A percentile compares a stretch with the other conserved stretches of the same genome.
Evolutionary conservation across 2,113 vertebrate genomes (phyloP).

Genomic region (Hyperoodon ampullatus): DNA sequence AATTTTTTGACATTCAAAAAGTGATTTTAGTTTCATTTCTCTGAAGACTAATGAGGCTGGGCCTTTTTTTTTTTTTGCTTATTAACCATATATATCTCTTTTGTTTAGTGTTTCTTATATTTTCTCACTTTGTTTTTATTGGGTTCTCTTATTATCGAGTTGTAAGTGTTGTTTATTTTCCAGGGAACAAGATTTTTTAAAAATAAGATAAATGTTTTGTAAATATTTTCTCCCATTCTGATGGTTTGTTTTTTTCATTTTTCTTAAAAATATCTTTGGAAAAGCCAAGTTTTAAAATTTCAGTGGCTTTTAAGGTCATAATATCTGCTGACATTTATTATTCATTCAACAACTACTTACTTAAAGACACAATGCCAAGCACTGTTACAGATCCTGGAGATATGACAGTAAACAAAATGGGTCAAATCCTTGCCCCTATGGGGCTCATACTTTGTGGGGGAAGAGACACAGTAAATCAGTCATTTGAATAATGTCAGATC

Average conservation of each 20-base stretch:
- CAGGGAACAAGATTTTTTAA: neutral
- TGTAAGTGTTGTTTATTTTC: neutral
- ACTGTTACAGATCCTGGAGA: neutral
- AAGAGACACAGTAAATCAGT: neutral
- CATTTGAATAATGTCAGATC: neutral
- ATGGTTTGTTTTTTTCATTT: neutral
- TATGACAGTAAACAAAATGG: neutral
- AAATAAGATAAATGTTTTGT: neutral
- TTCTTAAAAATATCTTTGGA: neutral
- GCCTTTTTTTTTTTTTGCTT: neutral
- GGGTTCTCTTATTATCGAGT: neutral
- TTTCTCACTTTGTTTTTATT: neutral
- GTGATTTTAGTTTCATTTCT: neutral
- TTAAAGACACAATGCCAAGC: neutral
- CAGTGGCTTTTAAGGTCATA: neutral
- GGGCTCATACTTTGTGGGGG: neutral
- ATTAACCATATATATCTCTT: rapidly evolving
- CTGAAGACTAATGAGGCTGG: neutral
- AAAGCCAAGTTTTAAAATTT: neutral
- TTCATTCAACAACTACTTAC: neutral
- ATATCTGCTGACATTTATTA: neutral
- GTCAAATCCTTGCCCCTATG: neutral
- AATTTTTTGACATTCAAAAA: neutral
- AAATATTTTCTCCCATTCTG: neutral
- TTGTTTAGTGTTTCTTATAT: neutral